A percentile compares a stretch with the other conserved stretches of the same genome.
These are phyloP conservation scores for Drosophila setifemur DNA, from an alignment of 1,140 invertebrate species.

Conservation along the genomic window DNA sequence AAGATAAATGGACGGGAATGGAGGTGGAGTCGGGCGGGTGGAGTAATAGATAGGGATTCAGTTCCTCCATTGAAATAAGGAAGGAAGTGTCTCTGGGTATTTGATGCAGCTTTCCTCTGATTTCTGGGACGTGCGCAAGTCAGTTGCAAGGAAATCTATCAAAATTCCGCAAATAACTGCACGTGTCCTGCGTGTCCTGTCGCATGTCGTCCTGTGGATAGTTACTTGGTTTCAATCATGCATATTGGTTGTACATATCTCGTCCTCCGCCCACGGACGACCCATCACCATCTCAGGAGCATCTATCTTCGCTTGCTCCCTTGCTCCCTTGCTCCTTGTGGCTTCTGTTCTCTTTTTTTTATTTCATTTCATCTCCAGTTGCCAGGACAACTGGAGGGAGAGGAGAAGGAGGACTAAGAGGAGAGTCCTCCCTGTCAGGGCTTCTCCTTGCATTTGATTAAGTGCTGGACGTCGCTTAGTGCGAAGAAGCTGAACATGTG, in stretches of 20 bases:
- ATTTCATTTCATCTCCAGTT: neutral
- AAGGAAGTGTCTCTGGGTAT: conserved; percentile 34
- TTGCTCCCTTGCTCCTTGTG: neutral
- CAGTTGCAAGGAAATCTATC: conserved; percentile 67
- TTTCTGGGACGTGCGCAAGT: conserved; percentile 57
- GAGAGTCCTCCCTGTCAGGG: no score
- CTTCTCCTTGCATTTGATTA: conserved; percentile 70
- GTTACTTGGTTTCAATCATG: conserved; percentile 69
- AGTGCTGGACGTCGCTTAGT: conserved; percentile 70
- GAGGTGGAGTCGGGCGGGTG: no score
- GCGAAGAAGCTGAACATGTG: conserved; percentile 59
- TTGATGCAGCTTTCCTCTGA: conserved; percentile 38
- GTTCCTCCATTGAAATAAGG: no score
- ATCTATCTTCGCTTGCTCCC: conserved; percentile 10
- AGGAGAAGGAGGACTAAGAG: no score
- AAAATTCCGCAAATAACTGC: conserved; percentile 76
- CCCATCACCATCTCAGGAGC: neutral
- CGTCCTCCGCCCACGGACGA: neutral
- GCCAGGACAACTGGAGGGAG: no score
- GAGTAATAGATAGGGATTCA: no score
- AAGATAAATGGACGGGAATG: neutral
- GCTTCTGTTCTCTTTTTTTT: neutral
- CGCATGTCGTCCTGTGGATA: conserved; percentile 26
- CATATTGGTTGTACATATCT: conserved; percentile 17
- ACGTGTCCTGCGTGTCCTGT: conserved; percentile 52